Conservation (phyloP, 2,888 invertebrate genomes). For the Ptilodon capucinus region DNA sequence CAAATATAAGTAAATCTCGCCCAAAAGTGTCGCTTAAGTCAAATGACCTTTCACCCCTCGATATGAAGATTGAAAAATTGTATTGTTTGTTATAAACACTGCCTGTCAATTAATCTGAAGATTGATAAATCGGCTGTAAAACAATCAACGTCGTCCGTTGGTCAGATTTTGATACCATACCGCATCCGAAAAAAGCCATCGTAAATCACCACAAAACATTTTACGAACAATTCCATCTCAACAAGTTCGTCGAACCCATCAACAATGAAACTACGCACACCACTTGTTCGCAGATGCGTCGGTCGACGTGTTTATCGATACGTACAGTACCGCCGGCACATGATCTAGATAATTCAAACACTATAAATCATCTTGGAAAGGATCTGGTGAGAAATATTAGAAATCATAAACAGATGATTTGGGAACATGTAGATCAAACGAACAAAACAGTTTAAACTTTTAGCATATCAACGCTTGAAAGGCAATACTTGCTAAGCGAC, state of each 20-base stretch:
- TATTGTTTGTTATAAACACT: too few relatives aligned
- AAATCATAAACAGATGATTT: neutral
- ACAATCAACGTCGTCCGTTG: neutral
- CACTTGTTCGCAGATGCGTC: slow-evolving; percentile 21
- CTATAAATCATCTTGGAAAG: neutral
- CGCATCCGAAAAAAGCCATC: slow-evolving; percentile 23
- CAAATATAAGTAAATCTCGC: too few relatives aligned
- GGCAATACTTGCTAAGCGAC: too few relatives aligned
- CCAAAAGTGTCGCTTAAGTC: too few relatives aligned
- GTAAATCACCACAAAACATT: slow-evolving; percentile 15
- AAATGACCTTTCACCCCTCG: too few relatives aligned
- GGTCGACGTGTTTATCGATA: slow-evolving; percentile 29
- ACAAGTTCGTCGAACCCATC: slow-evolving; percentile 44
- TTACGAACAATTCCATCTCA: slow-evolving; percentile 41
- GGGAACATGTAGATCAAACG: neutral
- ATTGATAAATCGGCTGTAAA: too few relatives aligned
- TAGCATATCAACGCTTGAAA: too few relatives aligned
- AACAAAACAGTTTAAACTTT: too few relatives aligned
- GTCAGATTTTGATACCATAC: slow-evolving; percentile 24
- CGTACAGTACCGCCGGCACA: slow-evolving; percentile 4
- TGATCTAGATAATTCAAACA: neutral
- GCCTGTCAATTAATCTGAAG: too few relatives aligned
- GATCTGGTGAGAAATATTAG: neutral
- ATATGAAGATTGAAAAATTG: too few relatives aligned
- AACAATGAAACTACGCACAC: slow-evolving; percentile 4